Evolutionary conservation across 2,113 vertebrate genomes (phyloP), one percentile per base, ranked within the genome.

Genomic region (Uropsilus gracilis): DNA sequence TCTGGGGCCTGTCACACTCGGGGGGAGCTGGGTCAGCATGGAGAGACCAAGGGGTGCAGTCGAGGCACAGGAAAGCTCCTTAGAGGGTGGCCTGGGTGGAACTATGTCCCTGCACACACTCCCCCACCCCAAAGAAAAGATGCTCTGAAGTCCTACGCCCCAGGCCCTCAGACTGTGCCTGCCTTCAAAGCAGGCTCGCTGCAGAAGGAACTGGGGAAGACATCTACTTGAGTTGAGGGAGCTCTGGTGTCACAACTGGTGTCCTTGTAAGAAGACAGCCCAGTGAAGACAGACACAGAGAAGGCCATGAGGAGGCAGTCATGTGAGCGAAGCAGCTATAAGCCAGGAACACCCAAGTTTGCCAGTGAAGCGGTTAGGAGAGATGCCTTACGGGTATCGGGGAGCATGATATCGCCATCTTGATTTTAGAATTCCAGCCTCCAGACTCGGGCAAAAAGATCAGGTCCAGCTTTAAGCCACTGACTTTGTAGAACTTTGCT

Each of bases 361-460:
- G 39, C 48, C 84, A 53, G 87, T 3, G 53, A 48, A 28, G 26
- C 73, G 2, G 2, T 16, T 6, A 11, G 57, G 57, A 42, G 20
- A 12, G 66, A 6, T 1, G 37, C 26, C 16, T 3, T 20, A 9
- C 1, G 11, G 66, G 59, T 1, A 1, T 42, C 8, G 32, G 42
- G 5, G 48, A 8, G 5, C 0, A 1, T 0, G 24, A 71, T 5
- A 24, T 32, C 0, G 7, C 6, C 61, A 13, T 17, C 39, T 59
- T 6, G 72, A 46, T 68, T 55, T 48, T 48, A 64, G 61, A 42
- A 14, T 50, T 68, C 34, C 16, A 3, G 75, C 17, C 5, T 57
- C 34, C 9, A 69, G 28, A 66, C 12, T 3, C 1, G 0, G 53
- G 53, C 3, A 50, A 46, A 28, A 59, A 26, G 24, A n/a, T 34